phyloP scores from a whole-genome alignment of 2,113 vertebrate species.

The Ia io region DNA sequence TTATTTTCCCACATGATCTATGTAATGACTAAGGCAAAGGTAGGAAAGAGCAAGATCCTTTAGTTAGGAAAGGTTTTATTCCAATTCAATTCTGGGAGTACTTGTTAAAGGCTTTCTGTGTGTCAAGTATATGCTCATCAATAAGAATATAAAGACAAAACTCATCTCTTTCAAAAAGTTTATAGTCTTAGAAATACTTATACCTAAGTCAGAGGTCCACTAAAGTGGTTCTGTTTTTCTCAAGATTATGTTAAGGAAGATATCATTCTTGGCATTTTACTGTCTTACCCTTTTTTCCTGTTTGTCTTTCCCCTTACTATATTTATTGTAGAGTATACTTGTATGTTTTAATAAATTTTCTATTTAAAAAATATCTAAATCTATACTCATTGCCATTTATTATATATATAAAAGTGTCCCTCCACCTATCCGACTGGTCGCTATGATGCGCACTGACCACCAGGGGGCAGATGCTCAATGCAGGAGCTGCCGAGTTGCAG shows the following conservation, averaged over 20 bases:
- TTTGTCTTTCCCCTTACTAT: neutral
- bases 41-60: constrained; percentile 14
- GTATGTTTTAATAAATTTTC: constrained; percentile 28
- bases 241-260: constrained; percentile 17
- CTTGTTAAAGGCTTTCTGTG: constrained; percentile 1
- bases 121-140: neutral
- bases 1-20: neutral
- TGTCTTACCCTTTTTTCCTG: neutral
- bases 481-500: no score
- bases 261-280: neutral
- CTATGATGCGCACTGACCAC: no score
- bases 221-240: neutral
- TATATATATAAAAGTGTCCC: no score
- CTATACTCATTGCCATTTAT: neutral
- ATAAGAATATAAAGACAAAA: constrained; percentile 27
- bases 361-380: neutral
- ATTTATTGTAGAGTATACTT: neutral
- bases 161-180: constrained; percentile 8
- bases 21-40: constrained; percentile 6
- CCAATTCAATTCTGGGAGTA: neutral
- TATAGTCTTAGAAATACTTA: neutral
- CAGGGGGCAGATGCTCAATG: no score
- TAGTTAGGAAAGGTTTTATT: constrained; percentile 10
- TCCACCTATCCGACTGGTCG: no score
- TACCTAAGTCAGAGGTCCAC: neutral